Percentiles rank a stretch among this genome's conserved stretches.
phyloP scores from a whole-genome alignment of 2,888 invertebrate species.

The Apamea epomidion region DNA sequence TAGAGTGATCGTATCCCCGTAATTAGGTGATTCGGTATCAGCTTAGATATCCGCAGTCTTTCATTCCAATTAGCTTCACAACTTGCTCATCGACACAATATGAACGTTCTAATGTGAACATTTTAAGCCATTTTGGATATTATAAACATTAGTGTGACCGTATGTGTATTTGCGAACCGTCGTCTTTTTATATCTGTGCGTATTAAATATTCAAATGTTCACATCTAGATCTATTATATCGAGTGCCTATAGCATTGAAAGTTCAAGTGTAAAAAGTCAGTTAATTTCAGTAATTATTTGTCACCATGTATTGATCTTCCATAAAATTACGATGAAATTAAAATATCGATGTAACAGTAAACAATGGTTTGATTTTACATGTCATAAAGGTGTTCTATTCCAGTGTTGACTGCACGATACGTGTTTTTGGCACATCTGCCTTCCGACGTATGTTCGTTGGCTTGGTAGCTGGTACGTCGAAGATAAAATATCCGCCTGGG shows the following conservation, averaged over 20 bases:
- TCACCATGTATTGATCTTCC: constrained; percentile 91
- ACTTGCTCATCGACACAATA: constrained; percentile 82
- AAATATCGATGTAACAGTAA: constrained; percentile 90
- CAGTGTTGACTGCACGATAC: constrained; percentile 28
- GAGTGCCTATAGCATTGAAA: constrained; percentile 90
- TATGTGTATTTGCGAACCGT: constrained; percentile 86
- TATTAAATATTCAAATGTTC: constrained; percentile 88
- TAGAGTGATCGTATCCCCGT: constrained; percentile 87
- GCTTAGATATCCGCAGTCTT: constrained; percentile 82
- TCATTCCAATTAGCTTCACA: constrained; percentile 87
- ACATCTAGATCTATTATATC: constrained; percentile 89
- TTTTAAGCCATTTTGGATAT: constrained; percentile 87
- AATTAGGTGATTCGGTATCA: constrained; percentile 84
- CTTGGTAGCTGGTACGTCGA: constrained; percentile 61
- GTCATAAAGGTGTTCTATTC: constrained; percentile 27
- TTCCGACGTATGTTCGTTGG: constrained; percentile 61
- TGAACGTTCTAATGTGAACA: constrained; percentile 87
- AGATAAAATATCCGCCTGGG: constrained; percentile 64
- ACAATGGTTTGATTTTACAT: constrained; percentile 81
- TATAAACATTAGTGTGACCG: constrained; percentile 84
- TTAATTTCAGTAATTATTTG: constrained; percentile 89
- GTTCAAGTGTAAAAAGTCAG: constrained; percentile 90
- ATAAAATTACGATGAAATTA: constrained; percentile 91
- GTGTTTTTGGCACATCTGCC: constrained; percentile 70
- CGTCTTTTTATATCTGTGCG: constrained; percentile 88